Conservation (phyloP, 2,888 invertebrate genomes). For the Cosmorhoe ocellata region DNA sequence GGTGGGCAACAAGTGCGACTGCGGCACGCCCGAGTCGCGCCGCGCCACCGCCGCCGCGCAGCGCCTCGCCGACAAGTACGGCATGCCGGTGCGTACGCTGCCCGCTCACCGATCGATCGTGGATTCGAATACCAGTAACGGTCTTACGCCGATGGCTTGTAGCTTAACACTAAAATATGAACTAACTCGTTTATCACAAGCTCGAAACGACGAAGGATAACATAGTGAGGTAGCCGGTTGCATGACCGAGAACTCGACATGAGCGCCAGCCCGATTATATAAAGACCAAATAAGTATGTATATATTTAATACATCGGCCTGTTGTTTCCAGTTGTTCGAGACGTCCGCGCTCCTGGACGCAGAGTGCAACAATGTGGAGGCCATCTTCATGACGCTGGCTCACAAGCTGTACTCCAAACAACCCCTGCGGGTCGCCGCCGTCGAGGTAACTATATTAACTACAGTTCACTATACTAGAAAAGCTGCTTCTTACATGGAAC, state of each 20-base stretch:
- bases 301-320: too few species aligned
- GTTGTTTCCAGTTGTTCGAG: constrained; percentile 84
- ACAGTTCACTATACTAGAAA: too few species aligned
- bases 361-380: constrained; percentile 89
- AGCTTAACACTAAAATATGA: too few species aligned
- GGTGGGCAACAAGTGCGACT: constrained; percentile 92
- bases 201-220: too few species aligned
- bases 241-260: too few species aligned
- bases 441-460: constrained; percentile 47
- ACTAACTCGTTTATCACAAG: too few species aligned
- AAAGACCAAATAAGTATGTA: too few species aligned
- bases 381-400: constrained; percentile 91
- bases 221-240: too few species aligned
- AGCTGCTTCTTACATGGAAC: too few species aligned
- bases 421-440: constrained; percentile 65
- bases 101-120: not conserved
- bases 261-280: too few species aligned
- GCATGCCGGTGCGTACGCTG: constrained; percentile 84
- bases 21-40: constrained; percentile 78
- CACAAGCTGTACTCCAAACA: constrained; percentile 85
- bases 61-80: constrained; percentile 86
- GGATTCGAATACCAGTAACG: too few species aligned
- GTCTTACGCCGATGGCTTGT: too few species aligned
- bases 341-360: constrained; percentile 90
- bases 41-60: constrained; percentile 89